A percentile compares a stretch with the other conserved stretches of the same genome.
Evolutionary conservation across 30 jellyfish, hydroid and myxozoan genomes (phyloP).

Genomic region (Clytia hemisphaerica): DNA sequence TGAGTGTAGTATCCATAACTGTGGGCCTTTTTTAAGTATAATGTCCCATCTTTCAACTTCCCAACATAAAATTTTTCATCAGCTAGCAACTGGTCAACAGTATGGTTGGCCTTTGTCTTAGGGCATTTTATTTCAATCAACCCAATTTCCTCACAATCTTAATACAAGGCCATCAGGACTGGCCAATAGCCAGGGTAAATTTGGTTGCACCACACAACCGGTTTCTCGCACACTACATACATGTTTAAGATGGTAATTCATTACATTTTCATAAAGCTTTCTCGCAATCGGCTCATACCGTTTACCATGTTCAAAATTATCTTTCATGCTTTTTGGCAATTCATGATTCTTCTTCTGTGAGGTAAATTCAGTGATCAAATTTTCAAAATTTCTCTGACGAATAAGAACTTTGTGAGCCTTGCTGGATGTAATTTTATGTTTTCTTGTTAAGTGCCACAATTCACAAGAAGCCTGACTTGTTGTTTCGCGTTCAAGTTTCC

Average conservation of each 20-base stretch:
- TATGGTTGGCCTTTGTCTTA: not conserved
- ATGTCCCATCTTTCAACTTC: not conserved
- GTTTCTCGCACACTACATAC: constrained; percentile 17
- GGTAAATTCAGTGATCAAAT: not conserved
- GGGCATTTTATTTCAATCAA: constrained; percentile 18
- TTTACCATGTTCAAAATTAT: constrained; percentile 42
- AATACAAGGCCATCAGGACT: not conserved
- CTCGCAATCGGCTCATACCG: constrained; percentile 27
- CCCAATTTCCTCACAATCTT: not conserved
- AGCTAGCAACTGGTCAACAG: not conserved
- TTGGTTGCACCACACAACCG: constrained; percentile 44
- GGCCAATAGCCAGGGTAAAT: not conserved
- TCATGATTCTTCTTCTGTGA: not conserved
- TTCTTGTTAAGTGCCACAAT: constrained; percentile 21
- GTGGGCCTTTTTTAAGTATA: constrained; percentile 24
- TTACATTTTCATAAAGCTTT: constrained; percentile 15
- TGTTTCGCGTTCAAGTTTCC: constrained; percentile 18
- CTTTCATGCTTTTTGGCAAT: constrained; percentile 8
- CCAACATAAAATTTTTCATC: constrained; percentile 24
- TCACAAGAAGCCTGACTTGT: constrained; percentile 6
- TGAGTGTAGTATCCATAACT: constrained; percentile 36
- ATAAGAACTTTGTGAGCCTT: constrained; percentile 33
- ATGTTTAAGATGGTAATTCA: constrained; percentile 23
- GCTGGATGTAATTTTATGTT: constrained; percentile 29
- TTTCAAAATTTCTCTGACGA: constrained; percentile 30